A percentile compares a stretch with the other conserved stretches of the same genome.
Conservation (phyloP, 2,797 vertebrate genomes). For the Pteropus rufus region DNA sequence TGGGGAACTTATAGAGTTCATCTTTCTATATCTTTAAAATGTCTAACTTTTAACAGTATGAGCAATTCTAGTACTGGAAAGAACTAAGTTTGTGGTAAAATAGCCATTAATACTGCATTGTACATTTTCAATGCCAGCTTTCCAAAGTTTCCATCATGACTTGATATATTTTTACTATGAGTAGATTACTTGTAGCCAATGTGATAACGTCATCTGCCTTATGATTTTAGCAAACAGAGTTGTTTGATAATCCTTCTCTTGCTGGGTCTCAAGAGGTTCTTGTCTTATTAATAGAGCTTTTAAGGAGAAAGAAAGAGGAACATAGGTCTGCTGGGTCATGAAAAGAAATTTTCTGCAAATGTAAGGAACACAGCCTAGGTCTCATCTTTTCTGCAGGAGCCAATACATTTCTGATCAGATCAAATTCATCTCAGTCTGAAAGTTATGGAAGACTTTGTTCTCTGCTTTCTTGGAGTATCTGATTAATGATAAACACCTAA, state of each 20-base stretch:
- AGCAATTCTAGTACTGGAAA: background rate
- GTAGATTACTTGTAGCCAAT: background rate
- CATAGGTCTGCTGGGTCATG: background rate
- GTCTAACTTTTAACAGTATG: background rate
- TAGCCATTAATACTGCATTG: background rate
- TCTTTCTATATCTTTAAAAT: background rate
- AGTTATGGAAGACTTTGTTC: background rate
- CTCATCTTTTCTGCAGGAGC: background rate
- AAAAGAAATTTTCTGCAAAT: conserved; percentile 25
- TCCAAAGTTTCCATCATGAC: background rate
- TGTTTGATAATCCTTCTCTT: background rate
- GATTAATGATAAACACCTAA: background rate
- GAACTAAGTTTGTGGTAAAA: background rate
- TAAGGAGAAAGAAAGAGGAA: background rate
- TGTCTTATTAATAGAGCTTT: background rate
- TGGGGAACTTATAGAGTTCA: background rate
- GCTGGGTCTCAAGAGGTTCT: background rate
- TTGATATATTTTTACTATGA: background rate
- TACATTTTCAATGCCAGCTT: background rate
- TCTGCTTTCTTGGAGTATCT: background rate
- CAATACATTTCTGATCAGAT: background rate
- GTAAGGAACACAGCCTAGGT: background rate
- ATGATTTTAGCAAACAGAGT: background rate
- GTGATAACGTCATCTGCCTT: background rate
- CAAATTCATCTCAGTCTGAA: background rate